Evolutionary conservation across 2,888 invertebrate genomes (phyloP).

Genomic region (Orthosia gracilis): DNA sequence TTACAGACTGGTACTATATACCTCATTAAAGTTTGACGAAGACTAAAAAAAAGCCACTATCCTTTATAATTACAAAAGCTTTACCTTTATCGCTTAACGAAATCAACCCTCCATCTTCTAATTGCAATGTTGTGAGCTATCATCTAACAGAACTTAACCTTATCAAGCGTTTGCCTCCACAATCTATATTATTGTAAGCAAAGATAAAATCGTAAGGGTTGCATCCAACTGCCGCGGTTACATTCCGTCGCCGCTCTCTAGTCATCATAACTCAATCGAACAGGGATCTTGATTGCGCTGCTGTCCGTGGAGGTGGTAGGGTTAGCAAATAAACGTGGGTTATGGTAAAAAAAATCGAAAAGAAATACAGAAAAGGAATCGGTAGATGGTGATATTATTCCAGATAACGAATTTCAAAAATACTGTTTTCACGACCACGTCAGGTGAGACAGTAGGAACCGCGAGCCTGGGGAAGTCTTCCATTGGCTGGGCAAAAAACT

Average conservation of each 20-base stretch:
- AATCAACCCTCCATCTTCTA: constrained; percentile 1
- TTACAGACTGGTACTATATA: not conserved
- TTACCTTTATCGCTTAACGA: not conserved
- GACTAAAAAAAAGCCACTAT: not conserved
- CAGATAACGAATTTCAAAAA: too few species aligned
- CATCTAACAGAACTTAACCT: constrained; percentile 7
- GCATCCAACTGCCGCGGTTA: constrained; percentile 49
- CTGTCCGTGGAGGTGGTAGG: constrained; percentile 56
- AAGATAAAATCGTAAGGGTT: constrained; percentile 66
- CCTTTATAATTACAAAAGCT: not conserved
- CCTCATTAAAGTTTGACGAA: not conserved
- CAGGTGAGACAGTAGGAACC: too few species aligned
- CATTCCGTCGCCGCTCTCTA: constrained; percentile 68
- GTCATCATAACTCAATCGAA: constrained; percentile 79
- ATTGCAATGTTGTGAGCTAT: constrained; percentile 7
- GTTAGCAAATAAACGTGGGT: constrained; percentile 30
- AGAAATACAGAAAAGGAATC: too few species aligned
- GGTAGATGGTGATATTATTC: too few species aligned
- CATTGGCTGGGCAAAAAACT: too few species aligned
- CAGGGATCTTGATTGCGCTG: constrained; percentile 77
- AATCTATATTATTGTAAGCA: constrained; percentile 63
- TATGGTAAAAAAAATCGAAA: not conserved
- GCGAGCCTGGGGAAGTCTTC: too few species aligned
- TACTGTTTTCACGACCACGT: too few species aligned
- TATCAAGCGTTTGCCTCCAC: constrained; percentile 46